phyloP scores from a whole-genome alignment of 2,797 vertebrate genomes.

The Okamejei kenojei region DNA sequence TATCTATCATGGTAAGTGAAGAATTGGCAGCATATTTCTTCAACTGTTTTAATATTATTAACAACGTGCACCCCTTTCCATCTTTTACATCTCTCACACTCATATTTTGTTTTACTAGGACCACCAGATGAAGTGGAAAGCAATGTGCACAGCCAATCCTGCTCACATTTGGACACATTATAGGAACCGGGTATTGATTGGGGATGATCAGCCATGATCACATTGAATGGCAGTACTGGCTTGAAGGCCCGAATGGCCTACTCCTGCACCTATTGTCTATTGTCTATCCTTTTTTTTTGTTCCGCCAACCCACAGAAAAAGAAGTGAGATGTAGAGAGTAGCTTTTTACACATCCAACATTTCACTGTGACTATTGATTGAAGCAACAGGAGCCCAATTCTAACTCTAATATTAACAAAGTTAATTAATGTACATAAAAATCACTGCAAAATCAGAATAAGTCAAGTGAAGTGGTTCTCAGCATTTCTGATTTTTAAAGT shows the following conservation, averaged over 20 bases:
- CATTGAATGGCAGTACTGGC: no score
- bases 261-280: no score
- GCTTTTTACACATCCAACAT: neutral
- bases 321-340: neutral
- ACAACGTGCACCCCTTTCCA: neutral
- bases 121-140: neutral
- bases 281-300: neutral
- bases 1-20: neutral
- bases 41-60: neutral
- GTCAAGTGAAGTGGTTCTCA: neutral
- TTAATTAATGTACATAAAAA: neutral
- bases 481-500: neutral
- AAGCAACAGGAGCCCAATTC: neutral
- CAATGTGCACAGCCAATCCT: neutral
- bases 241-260: no score
- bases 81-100: neutral
- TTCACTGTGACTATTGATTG: neutral
- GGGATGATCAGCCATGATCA: no score
- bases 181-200: no score
- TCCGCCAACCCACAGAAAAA: neutral
- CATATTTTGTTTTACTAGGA: neutral
- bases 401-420: neutral
- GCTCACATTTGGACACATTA: neutral
- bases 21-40: neutral
- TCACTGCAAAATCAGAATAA: slow-evolving; percentile 11